A percentile compares a stretch with the other conserved stretches of the same genome.
Conservation (phyloP, 2,888 invertebrate species). For the Empis stercorea region DNA sequence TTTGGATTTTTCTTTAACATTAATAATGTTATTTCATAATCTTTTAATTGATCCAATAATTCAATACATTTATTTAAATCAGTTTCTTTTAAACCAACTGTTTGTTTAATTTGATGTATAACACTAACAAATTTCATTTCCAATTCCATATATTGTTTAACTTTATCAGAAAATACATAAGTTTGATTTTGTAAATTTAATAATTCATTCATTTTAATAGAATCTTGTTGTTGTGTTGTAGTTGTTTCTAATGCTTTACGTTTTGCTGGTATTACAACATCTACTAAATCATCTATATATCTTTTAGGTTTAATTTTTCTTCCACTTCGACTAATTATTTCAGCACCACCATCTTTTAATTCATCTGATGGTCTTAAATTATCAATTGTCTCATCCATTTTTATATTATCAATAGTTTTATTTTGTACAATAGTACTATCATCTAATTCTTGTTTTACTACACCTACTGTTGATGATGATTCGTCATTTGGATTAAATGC, state of each 20-base stretch:
- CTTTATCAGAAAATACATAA: neutral
- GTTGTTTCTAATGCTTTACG: constrained; percentile 23
- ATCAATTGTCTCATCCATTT: constrained; percentile 8
- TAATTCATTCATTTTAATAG: constrained; percentile 8
- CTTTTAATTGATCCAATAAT: constrained; percentile 47
- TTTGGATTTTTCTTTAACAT: constrained; percentile 74
- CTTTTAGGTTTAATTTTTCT: constrained; percentile 60
- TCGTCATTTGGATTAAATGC: neutral
- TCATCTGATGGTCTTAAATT: constrained; percentile 11
- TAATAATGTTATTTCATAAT: constrained; percentile 42
- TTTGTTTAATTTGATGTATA: constrained; percentile 44
- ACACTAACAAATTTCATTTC: neutral
- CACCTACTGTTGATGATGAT: too few relatives aligned
- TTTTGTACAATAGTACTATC: constrained; percentile 5
- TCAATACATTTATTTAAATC: constrained; percentile 60
- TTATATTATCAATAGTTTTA: constrained; percentile 7
- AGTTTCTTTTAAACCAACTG: constrained; percentile 44
- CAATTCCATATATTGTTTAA: neutral
- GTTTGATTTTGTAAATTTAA: neutral
- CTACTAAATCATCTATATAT: constrained; percentile 23
- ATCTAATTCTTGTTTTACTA: constrained; percentile 8
- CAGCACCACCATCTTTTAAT: constrained; percentile 7
- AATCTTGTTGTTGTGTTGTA: too few relatives aligned
- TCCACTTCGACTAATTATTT: constrained; percentile 55
- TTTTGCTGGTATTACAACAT: constrained; percentile 22